phyloP scores from a whole-genome alignment of 2,888 invertebrate species.

The Baronia brevicornis region DNA sequence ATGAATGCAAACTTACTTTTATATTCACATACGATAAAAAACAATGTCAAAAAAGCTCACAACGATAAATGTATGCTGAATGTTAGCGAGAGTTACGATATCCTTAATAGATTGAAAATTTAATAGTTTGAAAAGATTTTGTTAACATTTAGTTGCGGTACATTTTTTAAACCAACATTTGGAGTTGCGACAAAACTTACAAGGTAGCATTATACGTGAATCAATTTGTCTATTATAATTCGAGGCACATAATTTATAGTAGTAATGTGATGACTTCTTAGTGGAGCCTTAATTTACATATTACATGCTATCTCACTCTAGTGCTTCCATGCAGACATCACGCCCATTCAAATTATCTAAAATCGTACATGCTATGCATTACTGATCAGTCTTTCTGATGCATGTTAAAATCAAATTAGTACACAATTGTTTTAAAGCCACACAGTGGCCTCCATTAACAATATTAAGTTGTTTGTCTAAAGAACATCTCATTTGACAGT shows the following conservation, averaged over 20 bases:
- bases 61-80: too few relatives aligned
- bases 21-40: too few relatives aligned
- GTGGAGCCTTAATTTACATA: slow-evolving; percentile 31
- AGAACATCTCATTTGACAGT: slow-evolving; percentile 19
- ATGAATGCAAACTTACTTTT: too few relatives aligned
- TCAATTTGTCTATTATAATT: slow-evolving; percentile 13
- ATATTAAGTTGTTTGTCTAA: slow-evolving; percentile 18
- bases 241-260: slow-evolving; percentile 18
- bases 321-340: slow-evolving; percentile 26
- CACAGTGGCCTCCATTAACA: slow-evolving; percentile 18
- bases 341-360: slow-evolving; percentile 17
- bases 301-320: slow-evolving; percentile 31
- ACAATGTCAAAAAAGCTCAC: too few relatives aligned
- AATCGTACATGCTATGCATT: slow-evolving; percentile 32
- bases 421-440: slow-evolving; percentile 19
- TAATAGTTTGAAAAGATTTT: too few relatives aligned
- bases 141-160: too few relatives aligned
- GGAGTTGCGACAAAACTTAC: too few relatives aligned
- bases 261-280: slow-evolving; percentile 37
- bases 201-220: slow-evolving; percentile 7
- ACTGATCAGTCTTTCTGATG: slow-evolving; percentile 57
- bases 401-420: slow-evolving; percentile 40
- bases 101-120: too few relatives aligned
- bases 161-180: too few relatives aligned
- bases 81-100: too few relatives aligned